These are phyloP conservation scores for Xiphydria camelus DNA, from an alignment of 2,888 invertebrate genomes.

Conservation along the genomic window DNA sequence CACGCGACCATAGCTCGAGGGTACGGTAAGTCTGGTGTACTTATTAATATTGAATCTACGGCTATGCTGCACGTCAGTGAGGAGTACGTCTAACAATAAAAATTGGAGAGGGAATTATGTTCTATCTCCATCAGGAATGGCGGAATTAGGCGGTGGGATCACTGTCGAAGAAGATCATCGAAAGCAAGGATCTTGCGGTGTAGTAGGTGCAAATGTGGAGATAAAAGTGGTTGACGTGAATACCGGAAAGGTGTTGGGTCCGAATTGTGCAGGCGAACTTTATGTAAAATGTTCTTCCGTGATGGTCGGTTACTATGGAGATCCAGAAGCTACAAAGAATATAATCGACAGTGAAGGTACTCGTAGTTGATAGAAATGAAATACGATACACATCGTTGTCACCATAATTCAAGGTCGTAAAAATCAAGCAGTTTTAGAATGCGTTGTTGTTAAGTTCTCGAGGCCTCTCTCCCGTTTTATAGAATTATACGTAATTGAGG, in stretches of 20 bases:
- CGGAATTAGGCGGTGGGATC: constrained; percentile 31
- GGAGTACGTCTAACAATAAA: no score
- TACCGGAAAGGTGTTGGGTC: constrained; percentile 27
- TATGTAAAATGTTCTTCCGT: constrained; percentile 29
- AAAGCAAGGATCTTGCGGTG: constrained; percentile 37
- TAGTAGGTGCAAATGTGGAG: constrained; percentile 20
- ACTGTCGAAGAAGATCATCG: constrained; percentile 15
- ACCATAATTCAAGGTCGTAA: no score
- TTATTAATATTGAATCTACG: no score
- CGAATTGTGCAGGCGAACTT: constrained; percentile 37
- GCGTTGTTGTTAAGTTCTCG: no score
- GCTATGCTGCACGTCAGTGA: no score
- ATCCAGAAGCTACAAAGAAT: constrained; percentile 60
- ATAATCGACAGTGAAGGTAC: constrained; percentile 60
- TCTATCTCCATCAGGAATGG: no score
- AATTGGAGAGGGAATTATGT: no score
- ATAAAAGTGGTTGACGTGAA: constrained; percentile 36
- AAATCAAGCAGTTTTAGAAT: no score
- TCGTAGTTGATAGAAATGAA: background rate
- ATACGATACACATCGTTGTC: background rate
- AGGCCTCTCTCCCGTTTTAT: no score
- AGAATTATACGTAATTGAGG: background rate
- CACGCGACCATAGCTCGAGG: constrained; percentile 18
- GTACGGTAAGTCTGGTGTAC: constrained; percentile 34
- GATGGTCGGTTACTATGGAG: constrained; percentile 63